Evolutionary conservation across 1,140 invertebrate genomes (phyloP), one percentile per base, ranked within the genome.

Genomic region (Mamestra configurata): DNA sequence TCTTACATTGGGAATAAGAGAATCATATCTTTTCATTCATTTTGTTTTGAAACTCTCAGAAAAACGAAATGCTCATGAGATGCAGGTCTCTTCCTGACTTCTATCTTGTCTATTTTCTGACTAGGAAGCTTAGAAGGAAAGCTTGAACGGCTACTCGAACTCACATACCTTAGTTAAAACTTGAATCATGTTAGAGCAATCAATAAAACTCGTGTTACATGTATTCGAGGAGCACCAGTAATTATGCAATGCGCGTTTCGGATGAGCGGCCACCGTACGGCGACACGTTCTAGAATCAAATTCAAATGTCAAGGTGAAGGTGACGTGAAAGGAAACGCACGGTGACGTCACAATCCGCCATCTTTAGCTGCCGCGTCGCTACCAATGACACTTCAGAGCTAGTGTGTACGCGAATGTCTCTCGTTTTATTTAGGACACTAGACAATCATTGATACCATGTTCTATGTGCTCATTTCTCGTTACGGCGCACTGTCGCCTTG

Each of bases 271-370:
- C 66, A 72, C 72, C 79, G 77, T 86, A 86, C 80, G 49, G 51
- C 76, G 82, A 89, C 89, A 87, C 89, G 87, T 89, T 86, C 87
- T 83, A 88, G 85, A 88, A 90, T 90, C 91, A 89, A 90, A 89
- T 82, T 82, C 80, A 90, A 92, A 91, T 92, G 91, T 92, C 91
- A 92, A 92, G 91, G 91, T 92, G 89, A 92, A 91, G 91, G 84
- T 83, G 82, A 86, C 77, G 88, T 87, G 90, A 92, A 90, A 91
- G 89, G 91, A 92, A 90, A 89, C 87, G 89, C 85, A 84, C 83
- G 35, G 80, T 84, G 81, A 87, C 86, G 86, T 87, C 86, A 87
- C 81, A 46, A 55, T 18, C 79, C 79, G 83, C 85, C 83, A 83
- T 82, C 73, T 84, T 83, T 75, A 66, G 71, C 80, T 53, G 80